Conservation (phyloP, 1,140 invertebrate genomes). For the Aleiodes sp. region DNA sequence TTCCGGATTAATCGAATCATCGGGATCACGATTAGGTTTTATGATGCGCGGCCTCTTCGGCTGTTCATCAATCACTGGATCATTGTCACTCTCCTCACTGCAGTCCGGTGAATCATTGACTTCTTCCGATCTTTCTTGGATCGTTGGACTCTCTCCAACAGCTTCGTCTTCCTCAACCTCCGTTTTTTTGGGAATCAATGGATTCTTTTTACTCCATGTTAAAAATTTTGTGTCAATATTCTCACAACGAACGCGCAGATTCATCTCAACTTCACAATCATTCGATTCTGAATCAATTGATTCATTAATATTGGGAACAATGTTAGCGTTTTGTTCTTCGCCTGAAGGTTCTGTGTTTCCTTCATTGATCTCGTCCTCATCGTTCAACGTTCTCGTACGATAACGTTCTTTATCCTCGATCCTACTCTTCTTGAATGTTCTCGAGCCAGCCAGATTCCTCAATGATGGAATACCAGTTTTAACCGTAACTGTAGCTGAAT, state of each 20-base stretch:
- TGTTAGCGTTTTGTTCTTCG: slow-evolving; percentile 66
- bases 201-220: too few species aligned
- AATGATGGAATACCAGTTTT: slow-evolving; percentile 65
- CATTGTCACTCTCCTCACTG: slow-evolving; percentile 48
- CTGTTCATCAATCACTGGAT: slow-evolving; percentile 53
- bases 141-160: too few species aligned
- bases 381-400: slow-evolving; percentile 71
- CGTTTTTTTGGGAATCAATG: too few species aligned
- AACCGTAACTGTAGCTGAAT: slow-evolving; percentile 35
- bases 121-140: too few species aligned
- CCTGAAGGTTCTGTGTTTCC: slow-evolving; percentile 62
- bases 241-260: too few species aligned
- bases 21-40: slow-evolving; percentile 55
- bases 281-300: too few species aligned
- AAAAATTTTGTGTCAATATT: too few species aligned
- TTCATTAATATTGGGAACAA: slow-evolving; percentile 68
- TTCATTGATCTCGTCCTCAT: slow-evolving; percentile 48
- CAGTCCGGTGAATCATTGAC: neutral
- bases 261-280: too few species aligned
- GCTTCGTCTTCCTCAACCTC: too few species aligned
- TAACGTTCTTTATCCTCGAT: slow-evolving; percentile 66
- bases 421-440: slow-evolving; percentile 68
- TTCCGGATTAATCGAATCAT: slow-evolving; percentile 51
- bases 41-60: slow-evolving; percentile 65
- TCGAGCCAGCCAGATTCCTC: slow-evolving; percentile 62